Evolutionary conservation across 2,888 invertebrate genomes (phyloP), one percentile per base, ranked within the genome.

Genomic region (Tryphoninae sp.): DNA sequence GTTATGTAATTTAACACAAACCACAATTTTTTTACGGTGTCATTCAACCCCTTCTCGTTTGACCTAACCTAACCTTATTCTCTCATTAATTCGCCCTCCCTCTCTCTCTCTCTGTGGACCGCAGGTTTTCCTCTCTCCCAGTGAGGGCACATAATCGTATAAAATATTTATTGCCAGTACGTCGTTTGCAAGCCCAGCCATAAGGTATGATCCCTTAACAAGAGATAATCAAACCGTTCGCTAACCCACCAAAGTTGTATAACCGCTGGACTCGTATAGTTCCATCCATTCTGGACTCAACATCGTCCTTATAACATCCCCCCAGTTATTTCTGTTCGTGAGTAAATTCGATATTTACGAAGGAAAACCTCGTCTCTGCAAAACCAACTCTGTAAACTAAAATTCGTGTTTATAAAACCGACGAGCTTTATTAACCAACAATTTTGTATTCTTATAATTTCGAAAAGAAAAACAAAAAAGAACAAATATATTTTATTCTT

Each of bases 81-180:
- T 16, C 19, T 55, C 42, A 23, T 13, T 42, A 9, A 58, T 59
- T 64, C 62, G 26, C 42, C 3, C 67, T 61, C 19, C 2, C 7
- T 16, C 42, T 26, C 49, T 67, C 26, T 26, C 26, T 26, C 26
- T 26, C 26, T 26, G 19, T 55, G 40, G 67, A 67, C 51, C 33
- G 1, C 33, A 33, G 33, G 33, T 6, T 6, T 6, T 4, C n/a
- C 51, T 16, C 51, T 51, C 51, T 9, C 51, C n/a, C 1, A n/a
- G 22, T 79, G 45, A 33, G 45, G 33, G 42, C 67, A 67, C 53
- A 67, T 61, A 72, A 61, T 26, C 74, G 23, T 68, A 74, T 79
- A 79, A 79, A 79, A 79, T 79, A 79, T 79, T 79, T 79, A 79
- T 74, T 68, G 68, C 68, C 62, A 13, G 16, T 62, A 40, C 40